These are phyloP conservation scores for Yponomeuta sedellus DNA, from an alignment of 2,888 invertebrate species.

Conservation along the genomic window DNA sequence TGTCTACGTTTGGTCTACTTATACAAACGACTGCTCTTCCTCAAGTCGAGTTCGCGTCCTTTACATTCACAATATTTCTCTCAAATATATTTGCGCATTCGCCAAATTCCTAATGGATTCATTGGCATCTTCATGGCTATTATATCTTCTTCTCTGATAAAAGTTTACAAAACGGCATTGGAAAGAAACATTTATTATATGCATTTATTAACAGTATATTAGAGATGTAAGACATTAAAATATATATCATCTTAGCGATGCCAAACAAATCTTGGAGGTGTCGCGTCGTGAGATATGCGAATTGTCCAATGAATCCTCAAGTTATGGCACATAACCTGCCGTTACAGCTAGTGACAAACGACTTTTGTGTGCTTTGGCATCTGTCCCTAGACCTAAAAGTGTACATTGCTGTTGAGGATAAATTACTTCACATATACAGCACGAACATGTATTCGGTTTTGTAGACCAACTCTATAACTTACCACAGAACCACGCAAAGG, in stretches of 20 bases:
- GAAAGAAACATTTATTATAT: conserved; percentile 15
- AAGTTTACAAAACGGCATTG: conserved; percentile 20
- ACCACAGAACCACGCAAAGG: background rate
- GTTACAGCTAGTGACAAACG: background rate
- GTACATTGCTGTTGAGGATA: background rate
- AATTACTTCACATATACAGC: background rate
- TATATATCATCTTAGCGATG: conserved; percentile 17
- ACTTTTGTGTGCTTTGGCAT: conserved; percentile 6
- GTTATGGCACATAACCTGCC: background rate
- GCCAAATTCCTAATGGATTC: background rate
- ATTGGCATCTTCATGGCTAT: background rate
- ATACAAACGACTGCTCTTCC: background rate
- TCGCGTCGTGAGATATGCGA: background rate
- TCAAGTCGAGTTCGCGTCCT: background rate
- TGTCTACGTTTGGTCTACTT: background rate
- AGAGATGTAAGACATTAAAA: conserved; percentile 16
- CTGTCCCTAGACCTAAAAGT: background rate
- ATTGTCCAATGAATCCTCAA: background rate
- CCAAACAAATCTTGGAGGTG: conserved; percentile 16
- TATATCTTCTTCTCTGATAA: background rate
- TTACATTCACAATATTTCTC: background rate
- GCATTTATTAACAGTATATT: background rate
- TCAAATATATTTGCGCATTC: background rate
- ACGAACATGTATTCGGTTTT: background rate
- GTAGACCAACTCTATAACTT: background rate